Base-by-base conservation (phyloP, 2,888 invertebrate genomes). In the Margaritifera margaritifera region DNA sequence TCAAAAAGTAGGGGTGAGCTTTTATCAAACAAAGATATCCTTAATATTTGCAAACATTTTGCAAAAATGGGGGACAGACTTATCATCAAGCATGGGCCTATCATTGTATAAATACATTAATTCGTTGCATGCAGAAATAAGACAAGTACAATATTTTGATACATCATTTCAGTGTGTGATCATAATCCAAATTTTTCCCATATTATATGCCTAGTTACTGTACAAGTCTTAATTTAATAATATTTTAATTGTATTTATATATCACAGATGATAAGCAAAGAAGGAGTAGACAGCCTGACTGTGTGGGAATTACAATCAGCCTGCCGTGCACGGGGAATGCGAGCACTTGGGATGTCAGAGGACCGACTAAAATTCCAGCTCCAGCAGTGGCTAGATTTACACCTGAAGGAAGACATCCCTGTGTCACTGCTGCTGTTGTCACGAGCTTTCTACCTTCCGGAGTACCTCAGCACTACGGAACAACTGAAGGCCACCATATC, bases 401-500 rank as follows among this genome's bases (percentile, higher is more conserved):
- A 98, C 77, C 91, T 99, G 57, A 95, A 95, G 89, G 96, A 98
- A 89, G 95, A 95, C 90, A 97, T 99, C 42, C 99, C 99, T 3
- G 96, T 96, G 0, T 96, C 98, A 0, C 91, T 99, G 69, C 90
- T 99, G 67, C 92, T 99, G 18, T 91, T 99, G 25, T 98, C 99
- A 0, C 92, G 99, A 83, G 96, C 99, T 0, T 87, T 93, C 68
- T 93, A 98, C 85, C 93, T 99, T 18, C 96, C 99, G 0, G 98
- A 98, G 84, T 94, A 95, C 78, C 93, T 96, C 72, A 94, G 96
- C 0, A 94, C 96, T 69, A 93, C 95, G 66, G 97, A 97, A 88
- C 96, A 97, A 89, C 92, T 99, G 57, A 96, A 97, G 90, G 96
- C 96, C 18, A 97, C 97, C 0, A 95, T 99, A 84, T 95, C 96